Percentiles rank a stretch among this genome's conserved stretches.
Evolutionary conservation across 2,797 vertebrate species (phyloP).

Genomic region (Molossus alvarezi): DNA sequence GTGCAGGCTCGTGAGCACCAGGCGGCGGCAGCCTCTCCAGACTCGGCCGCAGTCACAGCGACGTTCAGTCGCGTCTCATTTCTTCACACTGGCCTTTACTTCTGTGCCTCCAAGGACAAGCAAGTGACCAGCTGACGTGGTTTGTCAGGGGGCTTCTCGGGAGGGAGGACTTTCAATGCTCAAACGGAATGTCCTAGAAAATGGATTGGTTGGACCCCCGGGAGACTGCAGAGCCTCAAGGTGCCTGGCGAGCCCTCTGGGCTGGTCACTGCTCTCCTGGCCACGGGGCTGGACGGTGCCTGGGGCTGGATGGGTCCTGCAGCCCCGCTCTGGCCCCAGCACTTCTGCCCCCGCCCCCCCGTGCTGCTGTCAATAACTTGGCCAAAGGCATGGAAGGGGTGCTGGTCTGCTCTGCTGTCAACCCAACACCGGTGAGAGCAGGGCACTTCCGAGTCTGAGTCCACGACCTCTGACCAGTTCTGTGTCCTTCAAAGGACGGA

Average conservation of each 20-base stretch:
- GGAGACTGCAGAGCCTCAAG: not conserved
- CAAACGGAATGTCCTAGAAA: not conserved
- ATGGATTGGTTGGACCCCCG: too few relatives aligned
- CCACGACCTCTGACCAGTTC: fast-evolving
- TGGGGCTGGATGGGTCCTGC: not conserved
- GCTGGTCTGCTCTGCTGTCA: not conserved
- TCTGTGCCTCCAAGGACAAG: too few relatives aligned
- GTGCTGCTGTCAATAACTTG: not conserved
- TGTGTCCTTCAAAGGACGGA: not conserved
- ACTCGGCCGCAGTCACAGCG: too few relatives aligned
- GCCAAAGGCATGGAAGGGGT: not conserved
- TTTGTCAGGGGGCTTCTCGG: fast-evolving
- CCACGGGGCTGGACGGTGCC: not conserved
- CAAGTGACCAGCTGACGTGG: not conserved
- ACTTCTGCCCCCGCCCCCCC: too few relatives aligned
- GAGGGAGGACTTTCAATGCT: not conserved
- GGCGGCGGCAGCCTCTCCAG: not conserved
- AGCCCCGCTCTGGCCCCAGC: not conserved
- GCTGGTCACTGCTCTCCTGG: not conserved
- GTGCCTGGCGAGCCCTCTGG: not conserved
- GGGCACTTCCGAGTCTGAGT: not conserved
- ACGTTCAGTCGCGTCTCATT: too few relatives aligned
- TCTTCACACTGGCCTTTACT: not conserved
- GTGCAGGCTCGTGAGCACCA: not conserved
- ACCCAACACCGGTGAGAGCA: fast-evolving